Evolutionary conservation across 2,113 vertebrate genomes (phyloP), one percentile per base, ranked within the genome.

Genomic region (Mustela lutreola): DNA sequence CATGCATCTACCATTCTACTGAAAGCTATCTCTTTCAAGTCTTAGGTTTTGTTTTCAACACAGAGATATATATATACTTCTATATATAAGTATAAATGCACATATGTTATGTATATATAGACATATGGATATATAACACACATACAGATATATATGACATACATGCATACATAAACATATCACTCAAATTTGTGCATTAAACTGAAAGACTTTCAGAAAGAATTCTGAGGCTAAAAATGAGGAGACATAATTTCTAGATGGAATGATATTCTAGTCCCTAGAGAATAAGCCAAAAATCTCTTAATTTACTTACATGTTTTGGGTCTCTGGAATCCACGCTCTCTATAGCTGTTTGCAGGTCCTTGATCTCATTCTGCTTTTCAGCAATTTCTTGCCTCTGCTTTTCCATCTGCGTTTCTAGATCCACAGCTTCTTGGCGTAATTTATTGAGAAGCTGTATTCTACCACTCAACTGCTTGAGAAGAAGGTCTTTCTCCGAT

Each of bases 361-460:
- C 97, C 67, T 98, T 98, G 56, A 99, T 95, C 53, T 99, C 98
- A 21, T 98, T 97, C 67, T 99, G 98, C 5, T 98, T 99, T 92
- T 97, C 96, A 18, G 28, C 97, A 96, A 98, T 98, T 97, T 99
- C 99, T 97, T 95, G 96, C 24, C 93, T 98, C 97, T 99, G 99
- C 28, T 98, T 98, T 92, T 99, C 99, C 96, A 99, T 98, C 92
- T 99, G 98, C n/a, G 96, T 98, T 97, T 99, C 99, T 84, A 99
- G 93, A 58, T 98, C 98, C 94, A 98, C 65, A 86, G 98, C 97
- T 85, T 99, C 99, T 36, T 98, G 97, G 33, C 65, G 98, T 39
- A 99, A 98, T 96, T 98, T 97, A 90, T 97, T 98, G 79, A 99
- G 85, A 89, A 98, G 97, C 53, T 97, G 93, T 94, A 99, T 98